phyloP scores from a whole-genome alignment of 2,113 vertebrate species.

The Cisticola juncidis region DNA sequence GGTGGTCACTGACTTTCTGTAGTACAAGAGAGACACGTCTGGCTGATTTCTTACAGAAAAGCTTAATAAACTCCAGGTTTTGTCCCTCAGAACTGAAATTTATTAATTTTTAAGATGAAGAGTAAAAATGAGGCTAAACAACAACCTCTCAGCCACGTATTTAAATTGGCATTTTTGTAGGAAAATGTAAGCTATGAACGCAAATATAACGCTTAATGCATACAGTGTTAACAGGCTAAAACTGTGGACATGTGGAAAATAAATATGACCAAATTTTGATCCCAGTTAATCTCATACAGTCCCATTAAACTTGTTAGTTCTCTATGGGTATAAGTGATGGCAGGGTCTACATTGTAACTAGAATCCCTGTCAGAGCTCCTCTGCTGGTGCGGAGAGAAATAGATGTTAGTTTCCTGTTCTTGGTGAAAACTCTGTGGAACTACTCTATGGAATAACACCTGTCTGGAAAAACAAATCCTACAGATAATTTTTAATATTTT shows the following conservation, averaged over 20 bases:
- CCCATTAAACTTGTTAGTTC: neutral
- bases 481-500: neutral
- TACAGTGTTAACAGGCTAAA: rapidly evolving
- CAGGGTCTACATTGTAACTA: neutral
- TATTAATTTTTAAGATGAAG: neutral
- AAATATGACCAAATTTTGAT: neutral
- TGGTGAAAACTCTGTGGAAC: neutral
- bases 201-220: rapidly evolving
- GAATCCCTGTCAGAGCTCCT: neutral
- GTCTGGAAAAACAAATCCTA: neutral
- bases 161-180: neutral
- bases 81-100: neutral
- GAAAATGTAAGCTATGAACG: neutral
- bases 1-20: neutral
- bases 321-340: neutral
- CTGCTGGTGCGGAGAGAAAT: neutral
- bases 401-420: neutral
- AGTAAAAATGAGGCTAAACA: neutral
- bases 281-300: neutral
- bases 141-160: neutral
- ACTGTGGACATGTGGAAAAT: neutral
- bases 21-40: neutral
- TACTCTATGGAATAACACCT: neutral
- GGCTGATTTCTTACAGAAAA: neutral
- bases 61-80: neutral